Evolutionary conservation across 2,888 invertebrate species (phyloP), one percentile per base, ranked within the genome.

Genomic region (Drosophila paranaensis): DNA sequence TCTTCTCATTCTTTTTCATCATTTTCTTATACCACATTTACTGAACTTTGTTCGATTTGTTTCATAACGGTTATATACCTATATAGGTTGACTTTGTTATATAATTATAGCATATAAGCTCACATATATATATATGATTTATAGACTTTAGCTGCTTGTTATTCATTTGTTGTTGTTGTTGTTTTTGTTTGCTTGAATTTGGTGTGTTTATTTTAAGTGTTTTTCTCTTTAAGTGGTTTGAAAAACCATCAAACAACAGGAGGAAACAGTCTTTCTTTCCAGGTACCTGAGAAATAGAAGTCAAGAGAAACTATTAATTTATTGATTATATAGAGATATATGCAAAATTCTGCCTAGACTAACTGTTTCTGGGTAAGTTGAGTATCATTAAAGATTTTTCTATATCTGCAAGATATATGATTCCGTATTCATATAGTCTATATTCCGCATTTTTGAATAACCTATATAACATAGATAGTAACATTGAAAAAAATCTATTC

Each of bases 251-350:
- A 92, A 91, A 91, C 93, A 92, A 92, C 92, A 92, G 88, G 92
- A 92, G 91, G 92, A 92, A 91, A 93, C 93, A 93, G 93, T 93
- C 93, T 93, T 93, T 92, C 93, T 91, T 92, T 91, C 93, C 93
- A 93, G 93, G 93, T 93, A 93, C 93, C 93, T 93, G 78, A 5
- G 48, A 70, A 89, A 77, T 71, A 79, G 60, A 86, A 58, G 39
- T 64, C 75, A 77, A 62, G 25, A 66, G 66, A 73, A 48, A 48
- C n/a, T 77, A 56, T 16, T 57, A 72, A 68, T 53, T 73, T 73
- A 33, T 33, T 6, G 30, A 33, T 33, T 33, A 33, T 33, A 27
- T 27, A 27, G 4, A 27, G 27, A 27, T 27, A 27, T 27, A 27
- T 27, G 6, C 5, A 3, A 27, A 27, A 27, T 27, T 6, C 27